Evolutionary conservation across 2,797 vertebrate species (phyloP).

Genomic region (Uromys caudimaculatus): DNA sequence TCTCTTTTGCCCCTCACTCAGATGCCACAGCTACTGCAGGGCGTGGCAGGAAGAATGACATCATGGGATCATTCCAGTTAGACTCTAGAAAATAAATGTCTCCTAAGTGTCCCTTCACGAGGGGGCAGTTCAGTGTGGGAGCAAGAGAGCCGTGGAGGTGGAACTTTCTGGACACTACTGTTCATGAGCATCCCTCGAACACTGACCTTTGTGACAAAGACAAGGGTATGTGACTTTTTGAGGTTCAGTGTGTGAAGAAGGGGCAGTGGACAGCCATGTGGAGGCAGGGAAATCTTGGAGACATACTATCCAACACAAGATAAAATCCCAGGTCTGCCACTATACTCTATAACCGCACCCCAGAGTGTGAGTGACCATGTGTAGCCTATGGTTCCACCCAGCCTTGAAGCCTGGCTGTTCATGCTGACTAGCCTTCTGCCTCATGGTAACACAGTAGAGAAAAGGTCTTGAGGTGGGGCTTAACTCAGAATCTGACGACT

Average conservation of each 20-base stretch:
- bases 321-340: background rate
- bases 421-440: background rate
- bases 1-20: constrained; percentile 58
- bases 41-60: constrained; percentile 52
- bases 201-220: constrained; percentile 43
- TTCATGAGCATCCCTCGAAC: constrained; percentile 51
- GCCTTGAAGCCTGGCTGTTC: background rate
- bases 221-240: background rate
- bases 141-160: constrained; percentile 23
- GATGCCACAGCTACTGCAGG: constrained; percentile 56
- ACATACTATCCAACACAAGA: background rate
- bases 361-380: background rate
- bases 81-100: constrained; percentile 46
- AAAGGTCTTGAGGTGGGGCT: background rate
- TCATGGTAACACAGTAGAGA: background rate
- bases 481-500: background rate
- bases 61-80: constrained; percentile 63
- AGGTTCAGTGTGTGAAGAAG: background rate
- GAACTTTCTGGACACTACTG: constrained; percentile 47
- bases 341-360: background rate
- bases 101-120: constrained; percentile 52
- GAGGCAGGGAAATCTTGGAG: background rate
- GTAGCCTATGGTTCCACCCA: no score
- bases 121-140: constrained; percentile 56
- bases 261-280: background rate